Base-by-base conservation (phyloP, 2,888 invertebrate genomes). In the Epinotia bilunana region DNA sequence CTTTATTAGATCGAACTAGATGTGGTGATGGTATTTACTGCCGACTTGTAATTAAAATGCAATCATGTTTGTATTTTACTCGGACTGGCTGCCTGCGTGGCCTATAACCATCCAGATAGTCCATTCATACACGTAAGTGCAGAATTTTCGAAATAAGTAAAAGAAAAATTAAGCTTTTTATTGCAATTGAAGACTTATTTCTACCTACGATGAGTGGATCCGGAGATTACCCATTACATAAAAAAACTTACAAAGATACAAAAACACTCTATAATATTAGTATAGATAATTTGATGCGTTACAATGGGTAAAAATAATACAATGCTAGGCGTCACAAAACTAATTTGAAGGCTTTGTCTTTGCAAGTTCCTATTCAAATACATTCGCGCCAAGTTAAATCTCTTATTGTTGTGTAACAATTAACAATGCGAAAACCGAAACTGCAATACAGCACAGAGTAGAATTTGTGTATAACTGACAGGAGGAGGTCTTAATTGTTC, bases 1-100 rank as follows among this genome's bases (percentile, higher is more conserved):
- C 20, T 53, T 73, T 13, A 68, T 23, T 61, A 62, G 64, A 58
- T 43, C 72, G 46, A n/a, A 58, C 39, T 16, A 39, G 57, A 67
- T 67, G 55, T 20, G 67, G 18, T 67, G 67, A 28, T 67, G 13
- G 5, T 49, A 23, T 23, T 58, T 13, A 58, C 18, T 43, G 13
- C 12, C 33, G 13, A 67, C 57, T 39, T 13, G 55, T 57, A 67
- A 65, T 67, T 67, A 67, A 55, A 67, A 57, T 67, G 55, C 9
- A 39, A 57, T 57, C 39, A 55, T 33, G 12, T 55, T 16, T 60
- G n/a, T 55, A 20, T 12, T 23, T 2, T 28, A 28, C n/a, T n/a
- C n/a, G n/a, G n/a, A n/a, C 23, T 28, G 23, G 23, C 23, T 28
- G 23, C 23, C 23, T 3, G 23, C 23, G 23, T 28, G 3, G 23